These are phyloP conservation scores for Apostichopus californicus DNA, from an alignment of 35 echinoderm and acorn worm species.

Conservation along the genomic window DNA sequence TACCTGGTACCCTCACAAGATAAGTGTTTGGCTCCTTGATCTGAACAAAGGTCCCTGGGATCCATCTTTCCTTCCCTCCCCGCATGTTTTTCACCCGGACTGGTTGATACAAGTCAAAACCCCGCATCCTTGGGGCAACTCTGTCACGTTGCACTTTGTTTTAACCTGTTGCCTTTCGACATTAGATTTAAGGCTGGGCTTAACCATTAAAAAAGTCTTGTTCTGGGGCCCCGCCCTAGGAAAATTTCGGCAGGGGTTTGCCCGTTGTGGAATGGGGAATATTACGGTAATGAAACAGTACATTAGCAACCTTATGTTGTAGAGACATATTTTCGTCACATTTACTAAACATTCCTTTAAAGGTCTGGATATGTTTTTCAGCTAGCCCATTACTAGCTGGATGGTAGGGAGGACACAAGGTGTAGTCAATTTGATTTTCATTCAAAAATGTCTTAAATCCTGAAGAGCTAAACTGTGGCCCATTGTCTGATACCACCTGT, in stretches of 20 bases:
- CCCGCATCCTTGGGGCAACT: not conserved
- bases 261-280: constrained; percentile 53
- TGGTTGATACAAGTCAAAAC: not conserved
- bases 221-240: constrained; percentile 30
- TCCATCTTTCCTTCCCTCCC: no score
- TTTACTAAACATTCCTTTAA: constrained; percentile 38
- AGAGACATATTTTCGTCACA: not conserved
- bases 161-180: constrained; percentile 29
- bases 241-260: constrained; percentile 50
- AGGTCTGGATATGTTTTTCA: constrained; percentile 40
- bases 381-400: constrained; percentile 34
- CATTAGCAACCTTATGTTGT: constrained; percentile 50
- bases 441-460: constrained; percentile 45
- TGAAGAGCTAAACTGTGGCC: constrained; percentile 49
- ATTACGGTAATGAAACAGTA: constrained; percentile 56
- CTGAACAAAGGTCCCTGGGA: no score
- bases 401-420: constrained; percentile 42
- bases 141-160: constrained; percentile 4
- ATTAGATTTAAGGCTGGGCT: constrained; percentile 6
- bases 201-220: not conserved
- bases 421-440: constrained; percentile 61
- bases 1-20: not conserved
- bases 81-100: no score
- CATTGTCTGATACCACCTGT: constrained; percentile 63
- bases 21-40: constrained; percentile 14